Evolutionary conservation across 2,888 invertebrate genomes (phyloP), one percentile per base, ranked within the genome.

Genomic region (Sinhomidia bicolor): DNA sequence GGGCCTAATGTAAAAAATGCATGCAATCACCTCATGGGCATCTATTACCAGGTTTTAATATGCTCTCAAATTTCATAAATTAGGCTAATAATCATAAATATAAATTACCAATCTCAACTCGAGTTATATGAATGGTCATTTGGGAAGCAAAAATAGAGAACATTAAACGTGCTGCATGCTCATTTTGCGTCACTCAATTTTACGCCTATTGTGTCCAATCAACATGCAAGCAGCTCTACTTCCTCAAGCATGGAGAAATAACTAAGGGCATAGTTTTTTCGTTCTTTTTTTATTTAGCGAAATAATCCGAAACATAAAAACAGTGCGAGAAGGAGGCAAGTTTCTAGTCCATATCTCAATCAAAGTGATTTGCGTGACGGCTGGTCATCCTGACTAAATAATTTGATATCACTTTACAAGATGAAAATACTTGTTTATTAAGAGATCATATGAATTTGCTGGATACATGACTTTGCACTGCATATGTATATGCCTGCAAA

Each of bases 281-380:
- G 17, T 54, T 54, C n/a, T 20, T 23, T 23, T 60, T 20, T 26
- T 23, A 2, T 26, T 7, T 26, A 60, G 7, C 20, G 1, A 60
- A 60, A n/a, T n/a, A n/a, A n/a, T n/a, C n/a, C 23, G 14, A 14
- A 14, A 23, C 9, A 23, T 23, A 51, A n/a, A 51, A 47, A 44
- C n/a, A 14, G 32, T 62, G 17, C 10, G 57, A 36, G 44, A 65
- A 60, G 26, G 54, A 14, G 44, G 17, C 44, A 83, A 84, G 10
- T 47, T n/a, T n/a, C n/a, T n/a, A n/a, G n/a, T n/a, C n/a, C 68
- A 32, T 76, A 65, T 76, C 76, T 60, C 87, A 76, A 87, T 76
- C 76, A 82, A 74, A 87, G 47, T 62, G 62, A 76, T 82, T 87
- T 68, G 87, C 87, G 87, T 87, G 87, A 87, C 87, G 62, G 82